These are phyloP conservation scores for Oenanthe melanoleuca DNA, from an alignment of 2,113 vertebrate species.

Conservation along the genomic window DNA sequence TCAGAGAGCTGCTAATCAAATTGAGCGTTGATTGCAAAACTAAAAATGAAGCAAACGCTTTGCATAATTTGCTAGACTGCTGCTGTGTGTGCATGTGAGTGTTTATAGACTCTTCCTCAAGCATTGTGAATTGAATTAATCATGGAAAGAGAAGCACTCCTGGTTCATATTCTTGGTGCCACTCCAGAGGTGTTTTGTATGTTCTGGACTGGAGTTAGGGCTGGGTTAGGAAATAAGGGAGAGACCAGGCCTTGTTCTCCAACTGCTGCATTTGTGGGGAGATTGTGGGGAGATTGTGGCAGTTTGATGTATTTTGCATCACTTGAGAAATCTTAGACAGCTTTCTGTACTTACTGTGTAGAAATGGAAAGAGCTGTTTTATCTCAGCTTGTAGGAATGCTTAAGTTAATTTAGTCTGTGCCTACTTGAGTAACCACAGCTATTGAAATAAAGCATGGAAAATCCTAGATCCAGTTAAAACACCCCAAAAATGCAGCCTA, in stretches of 20 bases:
- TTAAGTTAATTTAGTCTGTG: neutral
- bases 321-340: neutral
- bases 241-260: neutral
- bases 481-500: neutral
- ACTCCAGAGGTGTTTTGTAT: neutral
- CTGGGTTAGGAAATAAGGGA: neutral
- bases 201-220: neutral
- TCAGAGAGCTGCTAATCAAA: constrained; percentile 36
- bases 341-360: neutral
- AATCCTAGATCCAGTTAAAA: neutral
- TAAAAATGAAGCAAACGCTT: constrained; percentile 15
- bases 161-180: neutral
- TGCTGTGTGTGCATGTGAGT: neutral
- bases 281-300: neutral
- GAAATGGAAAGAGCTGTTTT: neutral
- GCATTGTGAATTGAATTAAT: constrained; percentile 40
- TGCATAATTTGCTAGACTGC: constrained; percentile 55
- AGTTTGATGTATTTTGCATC: neutral
- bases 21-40: constrained; percentile 47
- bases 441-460: neutral
- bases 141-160: neutral
- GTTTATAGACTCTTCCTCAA: constrained; percentile 29
- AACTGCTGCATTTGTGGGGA: neutral
- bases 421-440: neutral
- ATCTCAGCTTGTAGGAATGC: neutral